Base-by-base conservation (phyloP, 2,888 invertebrate species). In the Lithosia quadra region DNA sequence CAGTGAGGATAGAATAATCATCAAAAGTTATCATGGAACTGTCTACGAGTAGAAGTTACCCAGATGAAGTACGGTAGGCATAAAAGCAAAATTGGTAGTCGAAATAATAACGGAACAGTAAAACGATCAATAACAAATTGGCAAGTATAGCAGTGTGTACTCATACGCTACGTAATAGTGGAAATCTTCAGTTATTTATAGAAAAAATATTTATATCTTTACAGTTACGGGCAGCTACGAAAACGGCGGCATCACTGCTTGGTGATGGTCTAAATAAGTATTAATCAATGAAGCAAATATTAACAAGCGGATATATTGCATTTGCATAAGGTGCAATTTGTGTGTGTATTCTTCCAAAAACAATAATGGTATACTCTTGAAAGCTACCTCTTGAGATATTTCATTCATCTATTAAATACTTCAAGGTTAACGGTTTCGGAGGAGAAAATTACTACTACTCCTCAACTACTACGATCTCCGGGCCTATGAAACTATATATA, bases 121-220 rank as follows among this genome's bases (percentile, higher is more conserved):
- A 21, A 73, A 64, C 66, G 55, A 82, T 75, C 71, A 73, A 73
- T 73, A 68, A 62, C 63, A 61, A 80, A 76, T 82, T 80, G 80
- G 82, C 82, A 82, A 73, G 71, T 71, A 65, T 71, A 34, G 68
- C 69, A 57, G 43, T 43, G 7, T 18, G 7, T 49, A 55, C 60
- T 68, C 67, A 39, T 56, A 59, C n/a, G 59, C 59, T 69, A 73
- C 81, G 75, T 71, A 71, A 63, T 68, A 74, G 63, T 71, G 71
- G 72, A 77, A 76, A 76, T 71, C 63, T 79, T 73, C 33, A 36
- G 61, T 59, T 79, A 81, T 79, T 76, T 62, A 71, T 79, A 74
- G 63, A 58, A 49, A 57, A 63, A 71, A 55, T 57, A 63, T 65
- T 28, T 59, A 53, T 64, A 43, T 57, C 28, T 33, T 56, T 43